Conservation (phyloP, 2,797 vertebrate genomes). For the Hipposideros larvatus region DNA sequence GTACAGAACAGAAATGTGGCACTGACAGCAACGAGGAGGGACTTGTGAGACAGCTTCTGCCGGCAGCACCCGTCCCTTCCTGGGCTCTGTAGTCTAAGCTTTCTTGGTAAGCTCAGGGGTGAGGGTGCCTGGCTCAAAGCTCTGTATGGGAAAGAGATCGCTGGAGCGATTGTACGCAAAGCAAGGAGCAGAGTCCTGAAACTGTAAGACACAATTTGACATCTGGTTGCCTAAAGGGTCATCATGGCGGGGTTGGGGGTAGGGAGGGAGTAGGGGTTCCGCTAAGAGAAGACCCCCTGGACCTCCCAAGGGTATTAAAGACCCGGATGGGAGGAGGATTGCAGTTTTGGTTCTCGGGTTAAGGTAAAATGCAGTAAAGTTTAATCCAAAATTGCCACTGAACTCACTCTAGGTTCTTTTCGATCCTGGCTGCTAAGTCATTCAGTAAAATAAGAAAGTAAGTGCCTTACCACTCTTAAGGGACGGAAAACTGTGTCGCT, state of each 20-base stretch:
- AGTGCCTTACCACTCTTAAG: slow-evolving; percentile 92
- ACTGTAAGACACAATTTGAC: not conserved
- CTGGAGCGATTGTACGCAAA: not conserved
- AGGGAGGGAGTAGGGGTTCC: not conserved
- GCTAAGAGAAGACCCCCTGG: not conserved
- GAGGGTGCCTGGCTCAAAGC: not conserved
- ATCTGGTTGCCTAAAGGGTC: not conserved
- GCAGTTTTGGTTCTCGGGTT: not conserved
- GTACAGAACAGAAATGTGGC: not conserved
- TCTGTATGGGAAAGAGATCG: not conserved
- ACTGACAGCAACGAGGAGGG: not conserved
- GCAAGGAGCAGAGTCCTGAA: not conserved
- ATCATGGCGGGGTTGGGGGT: no score
- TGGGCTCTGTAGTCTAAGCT: not conserved
- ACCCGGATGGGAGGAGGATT: not conserved
- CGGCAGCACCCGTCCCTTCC: not conserved
- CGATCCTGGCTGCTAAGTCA: not conserved
- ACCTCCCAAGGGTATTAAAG: not conserved
- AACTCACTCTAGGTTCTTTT: not conserved
- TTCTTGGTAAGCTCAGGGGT: not conserved
- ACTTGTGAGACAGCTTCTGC: not conserved
- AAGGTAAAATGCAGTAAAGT: not conserved
- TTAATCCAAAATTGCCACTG: not conserved
- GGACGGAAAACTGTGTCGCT: slow-evolving; percentile 85
- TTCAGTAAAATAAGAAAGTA: not conserved